phyloP scores from a whole-genome alignment of 2,888 invertebrate species.

The Rosalia funebris region DNA sequence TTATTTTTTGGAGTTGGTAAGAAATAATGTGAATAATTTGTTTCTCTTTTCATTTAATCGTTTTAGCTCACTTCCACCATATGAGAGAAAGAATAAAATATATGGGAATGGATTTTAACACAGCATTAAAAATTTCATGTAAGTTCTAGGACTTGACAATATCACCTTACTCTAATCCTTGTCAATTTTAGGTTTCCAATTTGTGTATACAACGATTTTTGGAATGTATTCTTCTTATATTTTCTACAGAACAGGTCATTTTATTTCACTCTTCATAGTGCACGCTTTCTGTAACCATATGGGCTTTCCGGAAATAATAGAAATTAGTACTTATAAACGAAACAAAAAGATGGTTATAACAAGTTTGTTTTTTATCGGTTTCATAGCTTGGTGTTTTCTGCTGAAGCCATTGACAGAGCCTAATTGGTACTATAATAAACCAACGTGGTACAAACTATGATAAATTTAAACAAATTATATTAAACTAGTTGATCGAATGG shows the following conservation, averaged over 20 bases:
- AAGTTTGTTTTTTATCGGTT: slow-evolving; percentile 77
- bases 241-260: slow-evolving; percentile 90
- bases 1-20: slow-evolving; percentile 90
- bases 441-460: slow-evolving; percentile 41
- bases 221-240: slow-evolving; percentile 95
- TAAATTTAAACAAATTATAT: background rate
- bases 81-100: slow-evolving; percentile 80
- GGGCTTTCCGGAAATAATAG: slow-evolving; percentile 91
- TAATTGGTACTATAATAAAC: slow-evolving; percentile 56
- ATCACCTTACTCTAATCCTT: background rate
- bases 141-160: slow-evolving; percentile 56
- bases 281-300: slow-evolving; percentile 97
- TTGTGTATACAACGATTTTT: slow-evolving; percentile 90
- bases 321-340: slow-evolving; percentile 70
- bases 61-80: slow-evolving; percentile 89
- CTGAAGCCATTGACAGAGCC: slow-evolving; percentile 81
- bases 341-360: slow-evolving; percentile 72
- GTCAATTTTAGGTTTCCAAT: slow-evolving; percentile 78
- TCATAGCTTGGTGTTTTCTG: slow-evolving; percentile 80
- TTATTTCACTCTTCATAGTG: slow-evolving; percentile 86
- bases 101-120: slow-evolving; percentile 73
- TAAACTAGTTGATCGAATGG: background rate
- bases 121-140: slow-evolving; percentile 79
- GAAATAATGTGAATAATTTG: slow-evolving; percentile 37
- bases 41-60: no score